Evolutionary conservation across 2,113 vertebrate species (phyloP).

Genomic region (Notiomystis cincta): DNA sequence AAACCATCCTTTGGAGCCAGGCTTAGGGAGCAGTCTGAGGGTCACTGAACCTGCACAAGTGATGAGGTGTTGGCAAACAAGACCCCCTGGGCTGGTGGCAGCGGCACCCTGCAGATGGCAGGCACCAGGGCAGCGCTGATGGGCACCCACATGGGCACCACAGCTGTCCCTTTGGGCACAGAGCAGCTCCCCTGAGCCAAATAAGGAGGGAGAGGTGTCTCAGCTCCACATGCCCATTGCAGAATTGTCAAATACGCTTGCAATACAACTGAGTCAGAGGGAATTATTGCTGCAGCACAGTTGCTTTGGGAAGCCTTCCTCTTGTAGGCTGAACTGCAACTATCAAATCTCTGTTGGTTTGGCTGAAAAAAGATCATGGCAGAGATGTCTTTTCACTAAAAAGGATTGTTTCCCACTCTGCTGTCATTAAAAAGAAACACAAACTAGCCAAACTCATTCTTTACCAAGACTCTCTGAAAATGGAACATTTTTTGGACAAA

Average conservation of each 20-base stretch:
- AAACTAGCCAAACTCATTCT: background rate
- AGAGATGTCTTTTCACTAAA: background rate
- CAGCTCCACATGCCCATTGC: background rate
- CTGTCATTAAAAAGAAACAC: background rate
- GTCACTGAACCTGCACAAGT: background rate
- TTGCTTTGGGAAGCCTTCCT: background rate
- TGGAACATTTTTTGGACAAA: background rate
- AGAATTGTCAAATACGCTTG: background rate
- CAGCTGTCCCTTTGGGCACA: background rate
- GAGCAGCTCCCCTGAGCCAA: background rate
- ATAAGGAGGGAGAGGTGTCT: background rate
- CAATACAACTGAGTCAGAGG: background rate
- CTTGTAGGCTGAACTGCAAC: background rate
- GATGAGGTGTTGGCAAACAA: fast-evolving
- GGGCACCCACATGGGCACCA: background rate
- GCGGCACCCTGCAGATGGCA: background rate
- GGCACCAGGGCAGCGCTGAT: background rate
- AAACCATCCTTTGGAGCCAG: background rate
- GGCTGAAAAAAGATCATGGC: background rate
- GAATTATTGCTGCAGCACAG: background rate
- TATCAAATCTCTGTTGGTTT: background rate
- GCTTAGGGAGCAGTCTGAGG: background rate
- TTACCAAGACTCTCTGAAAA: background rate
- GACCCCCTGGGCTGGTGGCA: background rate
- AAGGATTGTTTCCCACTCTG: background rate